These are phyloP conservation scores for Octomys mimax DNA, from an alignment of 2,797 vertebrate species.

Conservation along the genomic window DNA sequence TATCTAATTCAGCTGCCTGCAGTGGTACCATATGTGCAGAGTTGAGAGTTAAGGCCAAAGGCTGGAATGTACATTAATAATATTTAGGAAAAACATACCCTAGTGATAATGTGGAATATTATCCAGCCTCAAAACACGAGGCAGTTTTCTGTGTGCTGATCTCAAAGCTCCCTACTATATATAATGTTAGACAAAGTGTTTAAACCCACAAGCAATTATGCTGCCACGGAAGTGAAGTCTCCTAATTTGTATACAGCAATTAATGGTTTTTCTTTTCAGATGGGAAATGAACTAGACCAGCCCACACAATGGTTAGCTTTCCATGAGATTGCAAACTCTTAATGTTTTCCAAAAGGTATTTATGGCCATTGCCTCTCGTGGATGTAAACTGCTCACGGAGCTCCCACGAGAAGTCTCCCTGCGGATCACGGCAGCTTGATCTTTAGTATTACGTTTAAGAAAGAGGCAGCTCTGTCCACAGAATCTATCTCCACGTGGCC, in stretches of 20 bases:
- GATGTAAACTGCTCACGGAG: neutral
- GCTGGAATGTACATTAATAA: neutral
- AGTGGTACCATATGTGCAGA: neutral
- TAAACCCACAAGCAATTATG: neutral
- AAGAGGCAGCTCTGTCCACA: neutral
- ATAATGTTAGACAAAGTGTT: neutral
- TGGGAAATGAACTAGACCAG: neutral
- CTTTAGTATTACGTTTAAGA: neutral
- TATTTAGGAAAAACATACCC: neutral
- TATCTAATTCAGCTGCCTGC: too few species aligned
- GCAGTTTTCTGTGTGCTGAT: neutral
- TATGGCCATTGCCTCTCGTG: accelerated
- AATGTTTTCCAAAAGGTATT: neutral
- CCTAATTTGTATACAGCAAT: neutral
- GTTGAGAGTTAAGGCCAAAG: neutral
- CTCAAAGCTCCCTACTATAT: neutral
- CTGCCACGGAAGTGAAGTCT: neutral
- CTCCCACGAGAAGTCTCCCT: neutral
- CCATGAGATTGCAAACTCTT: neutral
- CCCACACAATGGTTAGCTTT: neutral
- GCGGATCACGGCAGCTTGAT: neutral
- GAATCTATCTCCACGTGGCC: neutral
- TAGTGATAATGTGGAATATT: neutral
- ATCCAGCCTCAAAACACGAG: neutral
- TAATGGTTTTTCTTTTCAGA: neutral